Base-by-base conservation (phyloP, 2,113 vertebrate genomes). In the Siniperca knerii region DNA sequence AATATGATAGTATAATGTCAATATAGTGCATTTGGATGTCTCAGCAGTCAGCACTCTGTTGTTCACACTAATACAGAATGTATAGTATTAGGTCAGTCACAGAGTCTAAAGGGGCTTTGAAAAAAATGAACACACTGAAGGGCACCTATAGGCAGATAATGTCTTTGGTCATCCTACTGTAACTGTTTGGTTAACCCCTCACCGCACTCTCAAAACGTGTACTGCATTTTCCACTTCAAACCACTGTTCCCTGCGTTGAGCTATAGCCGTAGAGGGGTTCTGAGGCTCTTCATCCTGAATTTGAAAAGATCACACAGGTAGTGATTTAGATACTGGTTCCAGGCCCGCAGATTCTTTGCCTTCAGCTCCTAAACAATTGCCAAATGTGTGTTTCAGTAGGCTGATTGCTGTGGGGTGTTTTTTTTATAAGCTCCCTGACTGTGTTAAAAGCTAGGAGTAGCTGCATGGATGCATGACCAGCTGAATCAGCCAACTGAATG, bases 311-410 rank as follows among this genome's bases (percentile, higher is more conserved):
- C 18, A 66, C 23, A 57, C 12, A 76, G 70, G 35, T 82, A 16
- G 23, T 79, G 75, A 62, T 83, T 88, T 72, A 67, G 25, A 73
- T 23, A 62, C 50, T 21, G 16, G 72, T 76, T 84, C 74, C 68
- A 79, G 66, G 46, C 72, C 79, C 73, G 77, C 48, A 71, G 66
- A 29, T 75, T 77, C 55, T 65, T 72, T 75, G 73, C 52, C 58
- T 87, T 62, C 37, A 71, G 71, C 60, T 78, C 46, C 54, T 54
- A 77, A 75, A 90, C 50, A 80, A 78, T 20, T 58, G 15, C 75
- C 64, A 87, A 78, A 87, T 82, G 37, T 89, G 75, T 79, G n/a
- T 82, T 75, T 75, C 42, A 85, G 79, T 58, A 52, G 33, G 52
- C 55, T 42, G 52, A 37, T 66, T 40, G 37, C 54, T 78, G 35